These are phyloP conservation scores for Stictocephala bisonia DNA, from an alignment of 2,888 invertebrate genomes.

Conservation along the genomic window DNA sequence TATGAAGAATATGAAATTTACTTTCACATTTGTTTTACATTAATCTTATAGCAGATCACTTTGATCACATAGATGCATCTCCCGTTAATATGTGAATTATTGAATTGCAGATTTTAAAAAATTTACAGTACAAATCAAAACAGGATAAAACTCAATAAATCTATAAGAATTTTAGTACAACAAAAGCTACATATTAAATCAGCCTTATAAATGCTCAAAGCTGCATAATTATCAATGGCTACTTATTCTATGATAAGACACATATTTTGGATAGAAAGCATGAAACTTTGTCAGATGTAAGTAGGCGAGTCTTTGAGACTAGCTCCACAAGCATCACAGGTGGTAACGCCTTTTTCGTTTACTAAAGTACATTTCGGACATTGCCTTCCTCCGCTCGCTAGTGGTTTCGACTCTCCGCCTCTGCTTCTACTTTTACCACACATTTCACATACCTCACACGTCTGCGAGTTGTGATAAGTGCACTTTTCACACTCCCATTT, in stretches of 20 bases:
- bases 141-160: no score
- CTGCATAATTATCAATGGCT: conserved; percentile 24
- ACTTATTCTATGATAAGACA: conserved; percentile 44
- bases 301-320: conserved; percentile 80
- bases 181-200: conserved; percentile 27
- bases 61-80: no score
- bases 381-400: conserved; percentile 79
- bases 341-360: conserved; percentile 73
- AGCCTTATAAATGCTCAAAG: conserved; percentile 31
- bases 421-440: conserved; percentile 74
- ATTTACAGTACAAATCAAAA: no score
- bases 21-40: no score
- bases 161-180: not conserved
- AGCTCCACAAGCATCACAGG: conserved; percentile 76
- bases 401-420: conserved; percentile 70
- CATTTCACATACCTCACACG: conserved; percentile 76
- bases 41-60: no score
- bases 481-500: conserved; percentile 79
- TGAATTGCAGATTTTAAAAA: no score
- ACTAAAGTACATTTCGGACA: conserved; percentile 82
- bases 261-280: conserved; percentile 25
- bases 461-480: conserved; percentile 73
- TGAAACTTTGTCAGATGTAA: conserved; percentile 69
- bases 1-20: no score
- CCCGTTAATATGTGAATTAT: no score